Percentiles rank a stretch among this genome's conserved stretches.
phyloP scores from a whole-genome alignment of 2,888 invertebrate genomes.

The Barypeithes pellucidus region DNA sequence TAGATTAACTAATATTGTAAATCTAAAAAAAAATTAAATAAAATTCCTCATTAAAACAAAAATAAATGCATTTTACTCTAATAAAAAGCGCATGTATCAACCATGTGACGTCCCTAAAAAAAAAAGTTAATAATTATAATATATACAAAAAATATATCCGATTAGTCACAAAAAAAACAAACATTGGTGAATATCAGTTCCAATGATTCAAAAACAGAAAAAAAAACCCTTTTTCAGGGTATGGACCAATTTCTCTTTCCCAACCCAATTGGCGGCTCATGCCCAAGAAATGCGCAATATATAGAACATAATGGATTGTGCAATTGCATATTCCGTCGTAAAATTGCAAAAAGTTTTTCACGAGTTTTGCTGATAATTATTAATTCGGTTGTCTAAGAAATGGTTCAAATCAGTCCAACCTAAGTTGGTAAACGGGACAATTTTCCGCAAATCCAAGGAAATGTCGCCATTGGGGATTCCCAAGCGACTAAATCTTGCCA shows the following conservation, averaged over 20 bases:
- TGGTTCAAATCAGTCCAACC: no score
- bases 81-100: slow-evolving; percentile 42
- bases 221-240: slow-evolving; percentile 9
- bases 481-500: no score
- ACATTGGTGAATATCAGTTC: slow-evolving; percentile 26
- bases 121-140: slow-evolving; percentile 23
- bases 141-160: slow-evolving; percentile 42
- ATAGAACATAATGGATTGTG: no score
- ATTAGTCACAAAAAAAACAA: slow-evolving; percentile 20
- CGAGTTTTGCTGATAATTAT: no score
- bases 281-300: no score
- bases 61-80: slow-evolving; percentile 52
- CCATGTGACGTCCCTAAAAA: slow-evolving; percentile 40
- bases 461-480: no score
- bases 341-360: no score
- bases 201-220: slow-evolving; percentile 17
- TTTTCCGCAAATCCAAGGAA: no score
- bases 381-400: no score
- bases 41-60: slow-evolving; percentile 39
- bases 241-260: not conserved
- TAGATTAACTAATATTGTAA: slow-evolving; percentile 35
- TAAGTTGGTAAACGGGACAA: no score
- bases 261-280: no score
- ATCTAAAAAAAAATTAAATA: slow-evolving; percentile 40
- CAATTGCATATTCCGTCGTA: no score